Conservation (phyloP, 2,888 invertebrate species). For the Zelleria hepariella region DNA sequence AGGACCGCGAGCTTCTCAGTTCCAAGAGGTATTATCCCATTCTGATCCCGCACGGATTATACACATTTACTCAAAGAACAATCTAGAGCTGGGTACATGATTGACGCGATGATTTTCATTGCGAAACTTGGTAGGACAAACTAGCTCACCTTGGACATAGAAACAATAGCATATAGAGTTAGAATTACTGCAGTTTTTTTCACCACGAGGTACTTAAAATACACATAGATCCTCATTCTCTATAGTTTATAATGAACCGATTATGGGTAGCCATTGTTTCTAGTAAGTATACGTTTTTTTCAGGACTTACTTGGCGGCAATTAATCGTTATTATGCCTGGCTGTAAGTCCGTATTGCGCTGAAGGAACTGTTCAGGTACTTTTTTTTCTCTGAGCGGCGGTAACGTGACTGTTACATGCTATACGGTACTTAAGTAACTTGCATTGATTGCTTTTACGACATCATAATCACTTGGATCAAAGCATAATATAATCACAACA, state of each 20-base stretch:
- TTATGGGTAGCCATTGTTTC: slow-evolving; percentile 5
- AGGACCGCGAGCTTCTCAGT: no score
- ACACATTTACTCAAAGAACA: slow-evolving; percentile 47
- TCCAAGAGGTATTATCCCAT: no score
- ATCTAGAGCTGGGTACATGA: slow-evolving; percentile 9
- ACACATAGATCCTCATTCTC: slow-evolving; percentile 6
- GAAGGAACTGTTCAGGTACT: background rate
- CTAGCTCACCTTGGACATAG: background rate
- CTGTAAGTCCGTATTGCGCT: slow-evolving; percentile 3
- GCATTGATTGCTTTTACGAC: background rate
- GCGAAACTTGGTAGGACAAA: slow-evolving; percentile 26
- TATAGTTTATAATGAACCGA: background rate
- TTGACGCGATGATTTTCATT: slow-evolving; percentile 29
- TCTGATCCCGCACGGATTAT: no score
- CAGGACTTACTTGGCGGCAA: background rate
- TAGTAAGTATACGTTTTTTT: background rate
- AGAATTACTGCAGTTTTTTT: background rate
- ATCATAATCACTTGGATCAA: background rate
- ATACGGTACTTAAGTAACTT: background rate
- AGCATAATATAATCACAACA: no score
- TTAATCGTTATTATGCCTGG: background rate
- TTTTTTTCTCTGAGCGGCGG: background rate
- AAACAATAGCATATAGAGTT: background rate
- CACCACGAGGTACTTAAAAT: background rate
- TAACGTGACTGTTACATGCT: background rate